Base-by-base conservation (phyloP, 2,113 vertebrate genomes). In the Onychorhynchus coronatus region DNA sequence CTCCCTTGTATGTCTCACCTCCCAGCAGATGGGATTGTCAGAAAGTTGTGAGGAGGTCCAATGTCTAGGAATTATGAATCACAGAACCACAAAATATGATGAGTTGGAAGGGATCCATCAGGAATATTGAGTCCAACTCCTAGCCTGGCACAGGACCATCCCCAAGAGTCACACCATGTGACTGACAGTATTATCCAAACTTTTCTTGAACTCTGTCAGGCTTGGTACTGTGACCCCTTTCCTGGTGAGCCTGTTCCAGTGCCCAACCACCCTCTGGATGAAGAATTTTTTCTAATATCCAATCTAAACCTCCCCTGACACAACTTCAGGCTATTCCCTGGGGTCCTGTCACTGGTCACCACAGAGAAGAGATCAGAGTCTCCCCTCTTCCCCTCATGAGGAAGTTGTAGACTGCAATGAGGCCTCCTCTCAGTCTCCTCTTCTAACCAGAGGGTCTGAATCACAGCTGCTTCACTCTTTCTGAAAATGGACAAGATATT, bases 1-100 rank as follows among this genome's bases (percentile, higher is more conserved):
- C 5, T 24, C 18, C 14, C 12, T 50, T 63, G 10, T 22, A 18
- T 5, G 1, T 66, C 37, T 70, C 1, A 0, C 31, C n/a, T 78
- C 13, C 27, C 42, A 58, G 7, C 12, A 85, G 37, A 37, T 71
- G 50, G 16, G 22, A 14, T 66, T 78, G 35, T 68, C 47, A 76
- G 58, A 72, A 76, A 68, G 23, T 44, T 85, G 11, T 83, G 33
- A 79, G 42, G 52, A 50, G 27, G 18, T 9, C 47, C 63, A 14
- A 55, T 22, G 14, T 49, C 52, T 53, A 46, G 35, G 23, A 83
- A 18, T 39, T 67, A 25, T 2, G 4, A 68, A 33, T 50, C 39
- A 24, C 58, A 59, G n/a, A 59, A 35, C 9, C 33, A 24, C 56
- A 58, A 33, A 35, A 11, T 23, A 35, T 17, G 23, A 14, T 35